Conservation (phyloP, 1,140 invertebrate genomes). For the Delia radicum region DNA sequence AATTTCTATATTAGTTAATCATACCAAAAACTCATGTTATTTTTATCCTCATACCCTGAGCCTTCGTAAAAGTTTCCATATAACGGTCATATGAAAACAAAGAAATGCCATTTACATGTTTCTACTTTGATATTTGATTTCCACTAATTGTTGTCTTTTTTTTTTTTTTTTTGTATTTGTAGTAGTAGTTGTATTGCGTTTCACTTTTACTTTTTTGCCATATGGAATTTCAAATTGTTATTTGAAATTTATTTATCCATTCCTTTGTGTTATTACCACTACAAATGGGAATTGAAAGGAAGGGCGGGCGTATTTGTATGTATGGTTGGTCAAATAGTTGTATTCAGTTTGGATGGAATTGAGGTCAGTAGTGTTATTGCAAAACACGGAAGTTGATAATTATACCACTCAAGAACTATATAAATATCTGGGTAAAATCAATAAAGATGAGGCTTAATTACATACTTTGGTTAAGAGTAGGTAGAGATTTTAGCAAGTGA, state of each 20-base stretch:
- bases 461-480: too few species aligned
- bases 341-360: too few species aligned
- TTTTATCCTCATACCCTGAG: neutral
- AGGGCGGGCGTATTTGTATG: neutral
- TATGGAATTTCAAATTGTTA: constrained; percentile 22
- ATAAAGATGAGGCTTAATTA: constrained; percentile 12
- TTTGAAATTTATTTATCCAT: neutral
- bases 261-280: neutral
- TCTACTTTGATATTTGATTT: constrained; percentile 18
- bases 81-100: neutral
- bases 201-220: constrained; percentile 21
- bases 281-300: neutral
- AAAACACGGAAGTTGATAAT: constrained; percentile 19
- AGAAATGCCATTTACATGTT: constrained; percentile 16
- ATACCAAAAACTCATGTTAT: neutral
- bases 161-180: neutral
- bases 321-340: too few species aligned
- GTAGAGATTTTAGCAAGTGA: too few species aligned
- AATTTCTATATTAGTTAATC: constrained; percentile 15
- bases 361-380: constrained; percentile 15
- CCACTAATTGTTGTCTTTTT: neutral
- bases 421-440: constrained; percentile 13
- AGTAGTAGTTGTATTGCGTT: constrained; percentile 6
- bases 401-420: neutral
- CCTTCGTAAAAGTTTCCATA: neutral